Base-by-base conservation (phyloP, 1,140 invertebrate genomes). In the Leptopilina clavipes region DNA sequence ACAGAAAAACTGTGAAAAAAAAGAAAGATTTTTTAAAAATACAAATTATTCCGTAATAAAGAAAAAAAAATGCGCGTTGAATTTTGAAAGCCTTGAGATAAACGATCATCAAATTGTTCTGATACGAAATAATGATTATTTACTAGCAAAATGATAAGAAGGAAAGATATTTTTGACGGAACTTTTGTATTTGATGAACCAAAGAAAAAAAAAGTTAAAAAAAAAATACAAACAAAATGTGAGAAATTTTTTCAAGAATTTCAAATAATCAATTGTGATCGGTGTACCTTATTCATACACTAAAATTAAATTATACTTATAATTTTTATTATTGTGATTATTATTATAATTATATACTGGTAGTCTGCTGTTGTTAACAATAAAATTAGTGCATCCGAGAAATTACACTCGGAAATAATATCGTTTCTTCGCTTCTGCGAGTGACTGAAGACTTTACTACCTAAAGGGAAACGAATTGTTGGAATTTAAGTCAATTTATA, bases 281-380 rank as follows among this genome's bases (percentile, higher is more conserved):
- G 84, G 76, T 86, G 84, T 81, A 85, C 74, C 71, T 83, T 82
- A 80, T 81, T 81, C 75, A 78, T 82, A 74, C 56, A 79, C 48
- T 73, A 71, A 77, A 71, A 73, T 72, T 77, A 44, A 73, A 80
- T 18, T 54, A 71, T 70, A 74, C 70, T 71, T 7, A 40, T 40
- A 3, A 8, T 40, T 40, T 8, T 40, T 54, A 77, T 76, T 31
- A 31, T 31, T 31, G 5, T 70, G 74, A 73, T 71, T 40, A 40
- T 40, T 40, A 8, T 40, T 40, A 40, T 40, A 8, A 76, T 74
- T 54, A 77, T 76, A 78, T 81, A 77, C 73, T 75, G 79, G 78
- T 87, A 86, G 80, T 84, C 84, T 84, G 84, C 83, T 87, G 86
- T 86, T 87, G 82, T 86, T 84, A 84, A 86, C 80, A 82, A 85